Evolutionary conservation across 2,113 vertebrate species (phyloP).

Genomic region (Zosterops hypoxanthus): DNA sequence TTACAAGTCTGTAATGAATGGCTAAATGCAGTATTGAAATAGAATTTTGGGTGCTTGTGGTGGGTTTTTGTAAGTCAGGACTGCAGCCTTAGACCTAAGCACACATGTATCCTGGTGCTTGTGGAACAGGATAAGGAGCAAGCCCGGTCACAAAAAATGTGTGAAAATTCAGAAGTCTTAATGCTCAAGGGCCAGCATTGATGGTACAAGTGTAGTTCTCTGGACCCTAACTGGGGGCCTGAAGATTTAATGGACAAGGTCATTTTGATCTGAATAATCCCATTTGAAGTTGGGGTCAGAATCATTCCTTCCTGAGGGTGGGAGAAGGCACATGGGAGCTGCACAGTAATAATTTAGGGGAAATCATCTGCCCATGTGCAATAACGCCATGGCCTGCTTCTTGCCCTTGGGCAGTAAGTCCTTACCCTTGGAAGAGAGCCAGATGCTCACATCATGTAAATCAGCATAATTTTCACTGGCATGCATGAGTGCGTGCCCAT

Average conservation of each 20-base stretch:
- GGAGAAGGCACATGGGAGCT: neutral
- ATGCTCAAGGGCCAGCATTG: neutral
- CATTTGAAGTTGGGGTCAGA: neutral
- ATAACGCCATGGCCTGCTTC: neutral
- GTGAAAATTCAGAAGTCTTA: neutral
- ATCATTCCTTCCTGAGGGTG: neutral
- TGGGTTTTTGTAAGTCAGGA: neutral
- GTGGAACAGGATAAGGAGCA: neutral
- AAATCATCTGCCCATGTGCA: neutral
- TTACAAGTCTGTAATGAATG: neutral
- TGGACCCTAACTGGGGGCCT: neutral
- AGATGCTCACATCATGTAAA: neutral
- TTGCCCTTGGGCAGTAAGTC: neutral
- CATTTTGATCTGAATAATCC: neutral
- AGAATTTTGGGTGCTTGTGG: neutral
- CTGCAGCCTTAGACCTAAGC: neutral
- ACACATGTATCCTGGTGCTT: neutral
- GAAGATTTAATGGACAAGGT: neutral
- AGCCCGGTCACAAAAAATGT: neutral
- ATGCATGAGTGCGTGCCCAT: neutral
- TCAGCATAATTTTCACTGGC: neutral
- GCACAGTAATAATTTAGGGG: neutral
- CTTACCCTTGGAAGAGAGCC: slow-evolving; percentile 19
- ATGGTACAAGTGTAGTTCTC: neutral
- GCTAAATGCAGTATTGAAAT: neutral